Percentiles rank a stretch among this genome's conserved stretches.
These are phyloP conservation scores for Epizoanthus stellaris DNA, from an alignment of 92 coral and sea anemone species.

Conservation along the genomic window DNA sequence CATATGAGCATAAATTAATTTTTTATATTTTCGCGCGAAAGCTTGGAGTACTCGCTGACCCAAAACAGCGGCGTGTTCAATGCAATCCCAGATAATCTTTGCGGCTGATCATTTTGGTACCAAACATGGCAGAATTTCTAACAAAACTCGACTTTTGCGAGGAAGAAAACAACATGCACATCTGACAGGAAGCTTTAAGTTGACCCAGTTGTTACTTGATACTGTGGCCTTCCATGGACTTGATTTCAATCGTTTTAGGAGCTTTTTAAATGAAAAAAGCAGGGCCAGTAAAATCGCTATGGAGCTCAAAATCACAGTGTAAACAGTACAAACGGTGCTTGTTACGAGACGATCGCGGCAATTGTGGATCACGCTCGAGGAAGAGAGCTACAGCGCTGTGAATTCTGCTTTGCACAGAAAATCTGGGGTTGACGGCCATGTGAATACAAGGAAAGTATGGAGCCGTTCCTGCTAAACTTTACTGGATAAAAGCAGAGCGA, in stretches of 20 bases:
- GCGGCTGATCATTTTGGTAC: conserved; percentile 60
- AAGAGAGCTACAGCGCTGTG: conserved; percentile 33
- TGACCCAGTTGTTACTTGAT: neutral
- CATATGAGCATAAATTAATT: neutral
- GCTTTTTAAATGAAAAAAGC: conserved; percentile 9
- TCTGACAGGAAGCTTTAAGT: neutral
- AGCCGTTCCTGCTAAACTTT: conserved; percentile 6
- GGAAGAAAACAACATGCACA: conserved; percentile 19
- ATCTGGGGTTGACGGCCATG: conserved; percentile 6
- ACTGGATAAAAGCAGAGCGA: conserved; percentile 30
- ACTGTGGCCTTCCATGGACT: conserved; percentile 19
- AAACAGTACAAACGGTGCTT: conserved; percentile 23
- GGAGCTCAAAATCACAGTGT: conserved; percentile 11
- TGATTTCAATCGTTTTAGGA: conserved; percentile 5
- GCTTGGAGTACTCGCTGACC: conserved; percentile 38
- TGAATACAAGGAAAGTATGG: conserved; percentile 19
- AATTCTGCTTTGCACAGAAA: conserved; percentile 9
- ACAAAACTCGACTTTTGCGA: conserved; percentile 27
- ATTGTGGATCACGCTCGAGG: conserved; percentile 8
- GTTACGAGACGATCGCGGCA: conserved; percentile 14
- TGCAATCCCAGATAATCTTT: conserved; percentile 37
- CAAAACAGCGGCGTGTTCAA: conserved; percentile 18
- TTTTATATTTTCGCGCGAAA: conserved; percentile 32
- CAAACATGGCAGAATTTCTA: conserved; percentile 50
- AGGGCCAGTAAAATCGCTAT: conserved; percentile 16